Base-by-base conservation (phyloP, 2,113 vertebrate genomes). In the Pseudois nayaur region DNA sequence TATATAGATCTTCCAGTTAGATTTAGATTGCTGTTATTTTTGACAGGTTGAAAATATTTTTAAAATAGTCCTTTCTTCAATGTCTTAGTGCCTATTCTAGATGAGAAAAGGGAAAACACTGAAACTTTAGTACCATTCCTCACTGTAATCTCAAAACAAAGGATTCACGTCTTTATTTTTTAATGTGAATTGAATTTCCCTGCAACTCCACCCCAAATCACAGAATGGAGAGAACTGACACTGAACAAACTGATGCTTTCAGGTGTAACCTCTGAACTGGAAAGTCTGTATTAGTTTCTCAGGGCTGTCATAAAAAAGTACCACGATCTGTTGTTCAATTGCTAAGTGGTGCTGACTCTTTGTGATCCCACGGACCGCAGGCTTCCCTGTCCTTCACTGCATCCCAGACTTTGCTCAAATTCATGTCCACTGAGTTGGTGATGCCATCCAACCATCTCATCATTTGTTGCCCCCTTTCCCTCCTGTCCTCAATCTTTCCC, bases 1-100 rank as follows among this genome's bases (percentile, higher is more conserved):
- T 83, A 40, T 83, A n/a, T 29, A 83, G 48, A 23, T 52, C 43
- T 90, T 96, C 48, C 62, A 62, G 71, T 95, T 95, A 85, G 52
- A 82, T 90, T 89, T 82, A 74, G 29, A 90, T 95, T 89, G 86
- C 79, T 93, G 89, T 97, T 96, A 85, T 89, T 97, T 96, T 97
- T 60, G 43, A 55, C 54, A 55, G 50, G 17, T 14, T 81, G 50
- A 94, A 52, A 64, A 36, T 95, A 74, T 74, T 71, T 96, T 91
- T 11, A 92, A 84, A 90, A 62, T 12, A 92, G 48, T 23, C 40
- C 27, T 93, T 88, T 87, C 40, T 76, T 83, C 36, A 64, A 23
- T 87, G 23, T 79, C 64, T 60, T 83, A 88, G 91, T 96, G 64
- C 25, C 52, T 96, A 7, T 40, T 64, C 19, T 84, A 48, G 43